Evolutionary conservation across 2,113 vertebrate genomes (phyloP), one percentile per base, ranked within the genome.

Genomic region (Hyperopisus bebe): DNA sequence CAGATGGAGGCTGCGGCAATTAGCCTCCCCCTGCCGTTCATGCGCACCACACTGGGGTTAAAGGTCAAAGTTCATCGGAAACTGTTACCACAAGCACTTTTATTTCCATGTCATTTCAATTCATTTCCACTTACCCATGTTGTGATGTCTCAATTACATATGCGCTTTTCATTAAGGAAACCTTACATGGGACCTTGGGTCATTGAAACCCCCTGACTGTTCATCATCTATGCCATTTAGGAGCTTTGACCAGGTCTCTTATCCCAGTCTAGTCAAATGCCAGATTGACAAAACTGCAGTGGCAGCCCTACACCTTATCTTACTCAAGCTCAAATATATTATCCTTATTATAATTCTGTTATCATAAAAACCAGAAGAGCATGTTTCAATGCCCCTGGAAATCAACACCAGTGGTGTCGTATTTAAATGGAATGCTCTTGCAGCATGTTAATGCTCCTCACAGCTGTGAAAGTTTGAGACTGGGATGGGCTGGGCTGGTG

Each of bases 401-500:
- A 27, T 19, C 47, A 35, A 10, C 82, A 44, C 5, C 17, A 1
- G 88, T 27, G 70, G 47, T 89, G 31, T 74, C 7, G 21, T 19
- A 5, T 87, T 74, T 50, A 19, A 6, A 51, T 51, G 31, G 17
- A 86, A 70, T 46, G 44, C 35, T 19, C 55, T 70, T 2, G 31
- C 21, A 19, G 53, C 82, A 85, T 86, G 3, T 74, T 86, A 51
- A 90, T 74, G 44, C 58, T 44, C 31, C 58, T 86, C 82, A 3
- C 89, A 86, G 58, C 58, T 90, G 89, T 74, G 55, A 44, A 17
- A 83, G 27, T 17, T 21, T 84, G 39, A 46, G 53, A 44, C 82
- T 31, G 39, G 5, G 2, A 44, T 15, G 42, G 3, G 2, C 2
- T 17, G 35, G 8, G 10, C 31, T 11, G 27, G 55, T 62, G 42